phyloP scores from a whole-genome alignment of 1,140 invertebrate genomes.

The Dreissena rostriformis region DNA sequence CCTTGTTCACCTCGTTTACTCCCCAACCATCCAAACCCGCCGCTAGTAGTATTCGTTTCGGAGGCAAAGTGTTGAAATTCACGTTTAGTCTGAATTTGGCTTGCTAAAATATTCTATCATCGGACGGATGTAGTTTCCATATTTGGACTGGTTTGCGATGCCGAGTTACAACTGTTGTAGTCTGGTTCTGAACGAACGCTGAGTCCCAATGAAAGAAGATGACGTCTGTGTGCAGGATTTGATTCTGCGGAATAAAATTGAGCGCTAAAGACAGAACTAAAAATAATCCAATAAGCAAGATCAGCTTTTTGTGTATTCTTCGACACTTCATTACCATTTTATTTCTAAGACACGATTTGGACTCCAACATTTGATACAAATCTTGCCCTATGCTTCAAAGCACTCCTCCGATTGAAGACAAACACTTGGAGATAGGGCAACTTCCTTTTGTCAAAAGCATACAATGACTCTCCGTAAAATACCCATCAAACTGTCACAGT shows the following conservation, averaged over 20 bases:
- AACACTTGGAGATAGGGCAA: too few relatives aligned
- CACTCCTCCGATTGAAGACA: too few relatives aligned
- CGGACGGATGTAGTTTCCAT: conserved; percentile 7
- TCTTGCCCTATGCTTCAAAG: too few relatives aligned
- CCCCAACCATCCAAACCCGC: conserved; percentile 32
- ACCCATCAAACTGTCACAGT: too few relatives aligned
- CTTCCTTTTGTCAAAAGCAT: too few relatives aligned
- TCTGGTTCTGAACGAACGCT: background rate
- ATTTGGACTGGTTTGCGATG: background rate
- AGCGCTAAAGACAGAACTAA: conserved; percentile 29
- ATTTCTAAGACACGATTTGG: too few relatives aligned
- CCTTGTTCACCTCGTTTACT: background rate
- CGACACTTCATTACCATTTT: conserved; percentile 1
- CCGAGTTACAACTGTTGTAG: background rate
- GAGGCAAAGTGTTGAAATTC: background rate
- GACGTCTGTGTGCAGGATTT: background rate
- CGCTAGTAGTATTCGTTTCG: conserved; percentile 33
- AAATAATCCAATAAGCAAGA: conserved; percentile 37
- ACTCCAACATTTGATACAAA: too few relatives aligned
- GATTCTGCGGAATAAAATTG: conserved; percentile 16
- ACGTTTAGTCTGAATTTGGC: conserved; percentile 25
- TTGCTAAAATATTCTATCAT: conserved; percentile 44
- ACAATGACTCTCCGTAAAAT: too few relatives aligned
- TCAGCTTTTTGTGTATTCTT: conserved; percentile 26
- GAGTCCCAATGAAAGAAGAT: background rate